Evolutionary conservation across 2,888 invertebrate genomes (phyloP).

Genomic region (Leptothorax acervorum): DNA sequence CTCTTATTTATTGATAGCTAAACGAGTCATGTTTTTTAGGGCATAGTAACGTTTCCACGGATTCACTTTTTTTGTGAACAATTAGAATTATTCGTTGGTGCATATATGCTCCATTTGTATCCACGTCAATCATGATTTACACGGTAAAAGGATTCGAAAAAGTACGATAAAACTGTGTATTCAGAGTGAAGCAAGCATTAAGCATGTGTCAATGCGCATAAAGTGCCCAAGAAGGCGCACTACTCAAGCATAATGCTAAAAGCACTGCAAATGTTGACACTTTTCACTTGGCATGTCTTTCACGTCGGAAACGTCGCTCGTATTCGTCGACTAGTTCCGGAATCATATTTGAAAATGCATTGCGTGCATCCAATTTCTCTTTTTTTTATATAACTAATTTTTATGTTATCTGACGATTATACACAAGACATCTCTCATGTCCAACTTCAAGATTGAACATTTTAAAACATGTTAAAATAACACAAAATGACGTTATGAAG

Average conservation of each 20-base stretch:
- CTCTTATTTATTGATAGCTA: conserved; percentile 10
- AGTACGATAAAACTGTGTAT: conserved; percentile 29
- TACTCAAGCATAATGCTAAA: conserved; percentile 52
- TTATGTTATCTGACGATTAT: not conserved
- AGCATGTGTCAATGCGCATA: conserved; percentile 50
- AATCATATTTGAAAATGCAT: conserved; percentile 46
- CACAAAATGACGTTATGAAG: not conserved
- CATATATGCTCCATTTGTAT: conserved; percentile 17
- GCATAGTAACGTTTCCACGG: not conserved
- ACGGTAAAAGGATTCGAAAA: conserved; percentile 32
- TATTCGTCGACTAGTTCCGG: conserved; percentile 25
- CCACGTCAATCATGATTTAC: conserved; percentile 41
- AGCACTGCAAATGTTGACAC: conserved; percentile 57
- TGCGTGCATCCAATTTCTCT: not conserved
- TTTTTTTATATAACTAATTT: conserved; percentile 27
- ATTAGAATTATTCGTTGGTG: not conserved
- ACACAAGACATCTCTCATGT: not conserved
- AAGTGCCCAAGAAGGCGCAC: conserved; percentile 48
- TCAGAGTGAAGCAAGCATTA: conserved; percentile 38
- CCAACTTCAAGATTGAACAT: not conserved
- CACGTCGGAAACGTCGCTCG: conserved; percentile 46
- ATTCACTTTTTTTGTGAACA: conserved; percentile 37
- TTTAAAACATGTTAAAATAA: not conserved
- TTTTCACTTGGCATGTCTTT: conserved; percentile 56
- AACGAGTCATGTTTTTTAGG: conserved; percentile 18